phyloP scores from a whole-genome alignment of 2,888 invertebrate species.

The Drosophila macrospina region DNA sequence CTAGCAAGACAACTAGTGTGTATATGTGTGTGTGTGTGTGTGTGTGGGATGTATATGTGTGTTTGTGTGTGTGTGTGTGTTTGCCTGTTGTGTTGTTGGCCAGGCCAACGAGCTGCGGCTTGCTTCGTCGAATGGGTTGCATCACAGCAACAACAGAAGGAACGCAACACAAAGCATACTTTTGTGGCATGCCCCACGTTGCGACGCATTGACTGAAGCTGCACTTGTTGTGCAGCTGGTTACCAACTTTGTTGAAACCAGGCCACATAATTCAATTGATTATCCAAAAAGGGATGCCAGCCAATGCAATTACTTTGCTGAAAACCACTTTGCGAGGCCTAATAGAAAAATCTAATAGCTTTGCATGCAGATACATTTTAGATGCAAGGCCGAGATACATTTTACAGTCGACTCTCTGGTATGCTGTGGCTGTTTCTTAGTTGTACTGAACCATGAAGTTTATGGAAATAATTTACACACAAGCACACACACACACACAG shows the following conservation, averaged over 20 bases:
- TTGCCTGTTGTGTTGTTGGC: too few relatives aligned
- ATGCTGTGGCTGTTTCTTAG: constrained; percentile 32
- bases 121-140: constrained; percentile 42
- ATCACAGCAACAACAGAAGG: constrained; percentile 18
- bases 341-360: constrained; percentile 52
- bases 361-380: constrained; percentile 26
- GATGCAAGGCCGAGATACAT: constrained; percentile 38
- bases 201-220: constrained; percentile 2
- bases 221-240: constrained; percentile 15
- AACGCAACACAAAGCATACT: constrained; percentile 6
- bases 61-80: neutral
- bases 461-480: constrained; percentile 38
- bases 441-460: constrained; percentile 68
- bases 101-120: constrained; percentile 62
- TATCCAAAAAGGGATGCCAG: constrained; percentile 31
- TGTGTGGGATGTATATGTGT: constrained; percentile 1
- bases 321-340: constrained; percentile 38
- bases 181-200: constrained; percentile 12
- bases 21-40: neutral
- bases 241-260: constrained; percentile 8
- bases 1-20: constrained; percentile 26
- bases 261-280: constrained; percentile 61
- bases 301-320: constrained; percentile 53
- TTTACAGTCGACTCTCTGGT: constrained; percentile 8
- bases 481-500: constrained; percentile 13